Evolutionary conservation across 2,797 vertebrate species (phyloP), one percentile per base, ranked within the genome.

Genomic region (Leuciscus waleckii): DNA sequence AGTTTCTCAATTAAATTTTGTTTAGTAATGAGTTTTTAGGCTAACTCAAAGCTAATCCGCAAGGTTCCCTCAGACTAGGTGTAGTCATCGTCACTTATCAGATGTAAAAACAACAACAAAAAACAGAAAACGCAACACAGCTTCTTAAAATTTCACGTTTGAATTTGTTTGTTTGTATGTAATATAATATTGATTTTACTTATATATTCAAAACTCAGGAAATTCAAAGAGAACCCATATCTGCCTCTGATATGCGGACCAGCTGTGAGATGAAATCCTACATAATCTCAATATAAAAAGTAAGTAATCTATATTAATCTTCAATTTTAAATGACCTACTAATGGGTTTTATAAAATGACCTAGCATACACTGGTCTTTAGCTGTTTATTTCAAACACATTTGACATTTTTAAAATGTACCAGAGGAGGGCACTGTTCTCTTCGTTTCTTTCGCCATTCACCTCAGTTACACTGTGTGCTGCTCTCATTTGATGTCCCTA

Each of bases 371-470:
- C 11, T 21, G 10, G 21, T 17, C 13, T 65, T 39, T 49, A 63
- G 39, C 7, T 49, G 13, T 63, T 17, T 23, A n/a, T 16, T 56
- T 56, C 67, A 58, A 32, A 82, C 39, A 32, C 26, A 29, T 46
- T 0, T 79, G 29, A 43, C 69, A 46, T 63, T 32, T 61, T 76
- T 19, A 2, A 14, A 54, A 67, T 21, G 17, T 26, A 7, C 83
- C 83, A 84, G 74, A 3, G 11, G 75, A 61, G 35, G 83, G 65
- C 37, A 46, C 26, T 75, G 10, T 77, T 11, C 14, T 71, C 75
- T 82, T 46, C 2, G 4, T 37, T 23, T 2, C 5, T 79, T 32
- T 75, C 73, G 21, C 19, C 10, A 69, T 69, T 39, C 19, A 23
- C 4, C 1, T 68, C 14, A 32, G 26, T 65, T 19, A 67, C 65